Base-by-base conservation (phyloP, 2,888 invertebrate species). In the Drosophila subsilvestris region DNA sequence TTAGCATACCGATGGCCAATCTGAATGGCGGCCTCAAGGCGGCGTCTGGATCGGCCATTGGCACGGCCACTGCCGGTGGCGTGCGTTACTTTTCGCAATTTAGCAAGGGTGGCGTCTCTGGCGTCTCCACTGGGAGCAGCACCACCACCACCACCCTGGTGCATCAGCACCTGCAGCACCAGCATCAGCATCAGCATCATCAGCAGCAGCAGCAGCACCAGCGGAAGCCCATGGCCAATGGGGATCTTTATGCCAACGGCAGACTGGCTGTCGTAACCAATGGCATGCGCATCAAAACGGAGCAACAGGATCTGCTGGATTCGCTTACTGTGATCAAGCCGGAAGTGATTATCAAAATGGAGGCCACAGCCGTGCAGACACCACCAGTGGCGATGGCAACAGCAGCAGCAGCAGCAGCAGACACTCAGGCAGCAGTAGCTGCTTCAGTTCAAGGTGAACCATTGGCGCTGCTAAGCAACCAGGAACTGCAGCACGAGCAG, bases 1-100 rank as follows among this genome's bases (percentile, higher is more conserved):
- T 92, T 58, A 91, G 90, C 73, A 83, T 91, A 75, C 91, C 92
- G 49, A 85, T 90, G 77, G 89, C 89, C 76, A 91, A 86, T 70
- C 78, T 86, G 54, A 90, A 90, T 56, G 85, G 88, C 51, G 87
- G 86, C 70, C 56, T 83, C 2, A 83, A 83, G 74, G 79, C 85
- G 58, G 37, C 14, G 37, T 37, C 37, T 37, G 37, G 37, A n/a
- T 7, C 37, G 37, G 54, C 76, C 14, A 63, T 76, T 29, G 70
- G 55, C 63, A 74, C 44, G 0, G 10, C 53, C 1, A 22, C 61
- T 14, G 12, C 47, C 20, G 63, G 71, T 12, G 75, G 83, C 10
- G 88, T 88, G 32, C 88, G 90, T 14, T 87, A 90, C 37, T 90
- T 90, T 61, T 88, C 90, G 32, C 90, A 90, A 72, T 90, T 90